Evolutionary conservation across 2,888 invertebrate genomes (phyloP).

Genomic region (Diarsia mendica): DNA sequence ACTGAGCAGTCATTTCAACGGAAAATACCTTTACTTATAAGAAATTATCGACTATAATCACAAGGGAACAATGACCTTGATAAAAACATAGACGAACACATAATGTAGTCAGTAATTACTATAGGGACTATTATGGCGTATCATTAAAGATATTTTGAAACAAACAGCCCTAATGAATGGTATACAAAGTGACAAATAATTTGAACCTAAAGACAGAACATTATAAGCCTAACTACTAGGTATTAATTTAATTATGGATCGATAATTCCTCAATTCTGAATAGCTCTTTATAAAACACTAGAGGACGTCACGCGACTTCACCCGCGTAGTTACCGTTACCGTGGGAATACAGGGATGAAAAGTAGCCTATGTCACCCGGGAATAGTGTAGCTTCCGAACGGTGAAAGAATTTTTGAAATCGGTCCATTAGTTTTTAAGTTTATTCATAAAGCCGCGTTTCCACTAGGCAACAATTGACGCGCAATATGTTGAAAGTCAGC

Average conservation of each 20-base stretch:
- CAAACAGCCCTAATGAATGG: slow-evolving; percentile 18
- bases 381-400: too few relatives aligned
- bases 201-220: background rate
- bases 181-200: slow-evolving; percentile 11
- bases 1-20: background rate
- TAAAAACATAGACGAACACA: background rate
- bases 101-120: slow-evolving; percentile 6
- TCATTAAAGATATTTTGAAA: slow-evolving; percentile 8
- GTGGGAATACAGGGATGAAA: too few relatives aligned
- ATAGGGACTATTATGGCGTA: background rate
- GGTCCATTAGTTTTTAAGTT: too few relatives aligned
- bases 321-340: too few relatives aligned
- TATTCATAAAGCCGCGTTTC: too few relatives aligned
- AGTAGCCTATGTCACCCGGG: too few relatives aligned
- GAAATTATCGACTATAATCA: background rate
- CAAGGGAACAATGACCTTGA: slow-evolving; percentile 13
- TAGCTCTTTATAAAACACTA: too few relatives aligned
- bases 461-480: too few relatives aligned
- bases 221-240: background rate
- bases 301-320: too few relatives aligned
- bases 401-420: too few relatives aligned
- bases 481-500: too few relatives aligned
- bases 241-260: background rate
- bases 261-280: background rate
- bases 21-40: background rate